Percentiles rank a stretch among this genome's conserved stretches.
phyloP scores from a whole-genome alignment of 30 jellyfish, hydroid and myxozoan genomes.

The Turritopsis dohrnii region DNA sequence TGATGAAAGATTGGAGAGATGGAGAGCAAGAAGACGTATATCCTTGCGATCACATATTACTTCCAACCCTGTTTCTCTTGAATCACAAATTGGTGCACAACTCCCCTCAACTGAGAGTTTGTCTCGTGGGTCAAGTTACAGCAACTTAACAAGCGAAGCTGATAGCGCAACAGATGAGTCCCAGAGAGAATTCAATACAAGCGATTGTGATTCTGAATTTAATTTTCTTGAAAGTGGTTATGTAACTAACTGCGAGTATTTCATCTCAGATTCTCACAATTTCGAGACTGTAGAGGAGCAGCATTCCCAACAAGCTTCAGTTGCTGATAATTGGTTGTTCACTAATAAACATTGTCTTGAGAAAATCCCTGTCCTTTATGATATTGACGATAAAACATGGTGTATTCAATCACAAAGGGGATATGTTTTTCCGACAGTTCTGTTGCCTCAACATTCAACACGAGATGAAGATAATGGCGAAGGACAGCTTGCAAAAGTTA shows the following conservation, averaged over 20 bases:
- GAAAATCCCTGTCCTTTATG: slow-evolving; percentile 43
- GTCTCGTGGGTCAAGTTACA: slow-evolving; percentile 32
- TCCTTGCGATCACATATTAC: background rate
- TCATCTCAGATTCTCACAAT: slow-evolving; percentile 60
- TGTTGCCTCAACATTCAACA: background rate
- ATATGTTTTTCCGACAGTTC: background rate
- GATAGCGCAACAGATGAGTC: slow-evolving; percentile 43
- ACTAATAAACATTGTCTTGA: slow-evolving; percentile 36
- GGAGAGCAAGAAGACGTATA: slow-evolving; percentile 29
- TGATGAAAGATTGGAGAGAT: slow-evolving; percentile 27
- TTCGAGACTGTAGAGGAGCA: slow-evolving; percentile 84
- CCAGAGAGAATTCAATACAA: slow-evolving; percentile 59
- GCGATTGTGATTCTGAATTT: slow-evolving; percentile 85
- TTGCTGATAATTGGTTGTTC: slow-evolving; percentile 87
- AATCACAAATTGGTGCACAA: background rate
- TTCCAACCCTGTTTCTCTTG: background rate
- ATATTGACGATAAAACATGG: slow-evolving; percentile 72
- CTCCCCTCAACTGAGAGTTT: background rate
- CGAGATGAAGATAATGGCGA: background rate
- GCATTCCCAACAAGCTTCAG: slow-evolving; percentile 84
- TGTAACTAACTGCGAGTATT: slow-evolving; percentile 80
- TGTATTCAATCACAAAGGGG: slow-evolving; percentile 25
- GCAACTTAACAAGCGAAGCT: slow-evolving; percentile 25
- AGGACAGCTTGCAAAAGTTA: background rate
- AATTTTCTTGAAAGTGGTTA: slow-evolving; percentile 75